A percentile compares a stretch with the other conserved stretches of the same genome.
Conservation (phyloP, 2,113 vertebrate genomes). For the Poecilia latipinna region DNA sequence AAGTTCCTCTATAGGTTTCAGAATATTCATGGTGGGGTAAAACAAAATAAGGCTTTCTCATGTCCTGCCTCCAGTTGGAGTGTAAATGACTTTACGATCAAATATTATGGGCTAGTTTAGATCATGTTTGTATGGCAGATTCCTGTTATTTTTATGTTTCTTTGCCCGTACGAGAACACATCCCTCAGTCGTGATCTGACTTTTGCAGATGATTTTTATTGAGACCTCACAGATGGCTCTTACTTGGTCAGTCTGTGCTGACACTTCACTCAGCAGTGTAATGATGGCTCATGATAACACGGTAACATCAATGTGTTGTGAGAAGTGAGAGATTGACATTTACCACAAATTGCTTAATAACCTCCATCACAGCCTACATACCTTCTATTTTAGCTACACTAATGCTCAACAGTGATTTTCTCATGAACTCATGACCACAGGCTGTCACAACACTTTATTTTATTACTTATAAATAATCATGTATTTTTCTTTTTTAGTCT, state of each 20-base stretch:
- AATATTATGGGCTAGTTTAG: too few relatives aligned
- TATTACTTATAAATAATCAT: too few relatives aligned
- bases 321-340: not conserved
- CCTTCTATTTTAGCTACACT: not conserved
- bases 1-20: too few relatives aligned
- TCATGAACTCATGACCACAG: too few relatives aligned
- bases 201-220: not conserved
- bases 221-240: slow-evolving; percentile 5
- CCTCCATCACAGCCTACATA: not conserved
- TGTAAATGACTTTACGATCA: too few relatives aligned
- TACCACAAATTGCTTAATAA: not conserved
- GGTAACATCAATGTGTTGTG: not conserved
- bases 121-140: too few relatives aligned
- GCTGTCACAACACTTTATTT: too few relatives aligned
- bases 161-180: not conserved
- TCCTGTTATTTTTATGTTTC: not conserved
- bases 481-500: too few relatives aligned
- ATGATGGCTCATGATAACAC: slow-evolving; percentile 1
- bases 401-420: not conserved
- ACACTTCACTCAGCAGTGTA: slow-evolving; percentile 5
- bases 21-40: too few relatives aligned
- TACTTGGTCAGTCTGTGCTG: slow-evolving; percentile 12
- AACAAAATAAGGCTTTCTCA: too few relatives aligned
- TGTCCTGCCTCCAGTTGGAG: too few relatives aligned
- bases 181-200: not conserved